These are phyloP conservation scores for Nephila pilipes DNA, from an alignment of 1,140 invertebrate species.

Conservation along the genomic window DNA sequence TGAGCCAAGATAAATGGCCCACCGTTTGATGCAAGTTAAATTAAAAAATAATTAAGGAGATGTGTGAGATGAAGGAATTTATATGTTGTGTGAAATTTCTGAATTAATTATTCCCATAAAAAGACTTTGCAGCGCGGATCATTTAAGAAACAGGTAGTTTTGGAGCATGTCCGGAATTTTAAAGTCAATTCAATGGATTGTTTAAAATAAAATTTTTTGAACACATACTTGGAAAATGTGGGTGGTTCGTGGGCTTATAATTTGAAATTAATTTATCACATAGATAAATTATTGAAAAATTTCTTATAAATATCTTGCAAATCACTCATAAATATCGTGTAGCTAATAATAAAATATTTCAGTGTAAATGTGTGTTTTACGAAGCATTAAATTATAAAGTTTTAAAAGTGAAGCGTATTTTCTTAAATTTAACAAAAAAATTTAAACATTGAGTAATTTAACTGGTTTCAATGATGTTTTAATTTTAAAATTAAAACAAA, in stretches of 20 bases:
- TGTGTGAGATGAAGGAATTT: neutral
- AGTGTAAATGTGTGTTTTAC: no score
- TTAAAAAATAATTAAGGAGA: constrained; percentile 2
- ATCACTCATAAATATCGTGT: no score
- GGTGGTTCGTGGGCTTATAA: neutral
- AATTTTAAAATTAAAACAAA: no score
- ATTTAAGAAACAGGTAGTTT: neutral
- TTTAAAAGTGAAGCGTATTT: no score
- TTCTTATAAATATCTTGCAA: no score
- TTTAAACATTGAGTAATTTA: no score
- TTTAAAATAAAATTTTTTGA: no score
- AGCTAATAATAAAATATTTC: no score
- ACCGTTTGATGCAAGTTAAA: neutral
- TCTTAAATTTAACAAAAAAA: no score
- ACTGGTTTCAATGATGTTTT: no score
- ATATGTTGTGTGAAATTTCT: neutral
- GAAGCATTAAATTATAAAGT: no score
- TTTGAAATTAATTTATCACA: neutral
- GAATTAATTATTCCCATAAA: neutral
- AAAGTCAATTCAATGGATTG: neutral
- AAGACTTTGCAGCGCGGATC: neutral
- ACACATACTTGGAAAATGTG: neutral
- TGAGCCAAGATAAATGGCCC: neutral
- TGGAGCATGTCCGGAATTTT: neutral
- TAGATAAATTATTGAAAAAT: neutral